Conservation (phyloP, 2,888 invertebrate genomes). For the Balanococcus diminutus region DNA sequence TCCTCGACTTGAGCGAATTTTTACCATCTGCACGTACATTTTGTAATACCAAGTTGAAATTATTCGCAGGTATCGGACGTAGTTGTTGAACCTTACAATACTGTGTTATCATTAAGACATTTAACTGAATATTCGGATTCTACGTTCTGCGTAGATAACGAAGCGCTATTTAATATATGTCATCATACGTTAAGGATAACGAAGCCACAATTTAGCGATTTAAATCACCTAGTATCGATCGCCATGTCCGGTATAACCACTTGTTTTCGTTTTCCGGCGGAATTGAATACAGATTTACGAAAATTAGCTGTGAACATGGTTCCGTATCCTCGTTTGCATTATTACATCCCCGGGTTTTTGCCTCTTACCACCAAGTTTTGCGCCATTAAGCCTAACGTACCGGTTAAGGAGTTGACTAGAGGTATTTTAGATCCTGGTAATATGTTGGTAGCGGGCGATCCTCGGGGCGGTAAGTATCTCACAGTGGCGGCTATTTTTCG, state of each 20-base stretch:
- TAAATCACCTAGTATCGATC: conserved; percentile 70
- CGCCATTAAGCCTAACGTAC: conserved; percentile 63
- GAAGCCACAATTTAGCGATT: conserved; percentile 72
- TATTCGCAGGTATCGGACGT: conserved; percentile 81
- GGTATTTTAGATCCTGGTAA: conserved; percentile 66
- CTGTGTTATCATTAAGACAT: conserved; percentile 84
- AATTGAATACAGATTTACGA: conserved; percentile 68
- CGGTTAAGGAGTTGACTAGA: conserved; percentile 65
- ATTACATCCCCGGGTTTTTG: conserved; percentile 69
- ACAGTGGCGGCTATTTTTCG: conserved; percentile 56
- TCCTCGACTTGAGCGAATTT: background rate
- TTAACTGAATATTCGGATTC: conserved; percentile 70
- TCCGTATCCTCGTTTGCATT: conserved; percentile 69
- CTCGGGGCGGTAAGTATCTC: conserved; percentile 71
- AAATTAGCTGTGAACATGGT: conserved; percentile 69
- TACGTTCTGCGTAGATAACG: conserved; percentile 70
- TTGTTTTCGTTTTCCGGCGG: conserved; percentile 69
- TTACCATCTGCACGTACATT: background rate
- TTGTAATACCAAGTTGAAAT: background rate
- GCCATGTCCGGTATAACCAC: conserved; percentile 66
- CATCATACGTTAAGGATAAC: conserved; percentile 69
- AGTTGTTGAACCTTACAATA: conserved; percentile 91
- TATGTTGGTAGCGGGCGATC: conserved; percentile 68
- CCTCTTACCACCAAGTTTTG: conserved; percentile 65
- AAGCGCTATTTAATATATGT: conserved; percentile 71